Evolutionary conservation across 2,888 invertebrate genomes (phyloP).

Genomic region (Sericinus montela): DNA sequence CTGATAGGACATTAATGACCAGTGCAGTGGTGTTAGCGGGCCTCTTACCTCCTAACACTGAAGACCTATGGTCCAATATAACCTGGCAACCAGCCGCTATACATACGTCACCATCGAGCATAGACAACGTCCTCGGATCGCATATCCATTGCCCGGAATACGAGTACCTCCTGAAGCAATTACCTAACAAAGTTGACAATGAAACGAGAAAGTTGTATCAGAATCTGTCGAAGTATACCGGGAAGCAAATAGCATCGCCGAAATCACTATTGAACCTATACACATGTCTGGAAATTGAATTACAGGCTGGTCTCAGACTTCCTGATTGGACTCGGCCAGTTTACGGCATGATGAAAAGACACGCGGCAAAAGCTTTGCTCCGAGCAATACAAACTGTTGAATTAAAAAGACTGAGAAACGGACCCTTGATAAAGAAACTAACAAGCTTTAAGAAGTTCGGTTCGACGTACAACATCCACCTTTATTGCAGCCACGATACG

Average conservation of each 20-base stretch:
- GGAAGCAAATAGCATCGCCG: slow-evolving; percentile 6
- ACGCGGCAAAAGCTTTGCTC: slow-evolving; percentile 7
- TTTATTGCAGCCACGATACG: slow-evolving; percentile 22
- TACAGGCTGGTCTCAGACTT: slow-evolving; percentile 17
- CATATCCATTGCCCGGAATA: slow-evolving; percentile 12
- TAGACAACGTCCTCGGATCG: slow-evolving; percentile 14
- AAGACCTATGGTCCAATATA: slow-evolving; percentile 17
- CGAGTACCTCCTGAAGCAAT: background rate
- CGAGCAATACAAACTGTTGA: slow-evolving; percentile 2
- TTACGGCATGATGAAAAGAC: slow-evolving; percentile 7
- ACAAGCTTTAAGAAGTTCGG: background rate
- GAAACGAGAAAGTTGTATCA: slow-evolving; percentile 12
- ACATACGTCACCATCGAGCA: slow-evolving; percentile 2
- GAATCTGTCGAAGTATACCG: slow-evolving; percentile 9
- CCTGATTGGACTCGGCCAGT: slow-evolving; percentile 20
- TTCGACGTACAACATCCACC: slow-evolving; percentile 8
- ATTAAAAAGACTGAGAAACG: slow-evolving; percentile 14
- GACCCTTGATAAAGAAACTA: slow-evolving; percentile 17
- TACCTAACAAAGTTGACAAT: slow-evolving; percentile 1
- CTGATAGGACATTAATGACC: slow-evolving; percentile 18
- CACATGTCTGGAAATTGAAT: slow-evolving; percentile 17
- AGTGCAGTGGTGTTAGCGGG: slow-evolving; percentile 21
- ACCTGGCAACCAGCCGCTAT: slow-evolving; percentile 20
- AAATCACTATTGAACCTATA: slow-evolving; percentile 12
- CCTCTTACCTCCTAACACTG: slow-evolving; percentile 16